These are phyloP conservation scores for Sympetrum striolatum DNA, from an alignment of 2,888 invertebrate genomes.

Conservation along the genomic window DNA sequence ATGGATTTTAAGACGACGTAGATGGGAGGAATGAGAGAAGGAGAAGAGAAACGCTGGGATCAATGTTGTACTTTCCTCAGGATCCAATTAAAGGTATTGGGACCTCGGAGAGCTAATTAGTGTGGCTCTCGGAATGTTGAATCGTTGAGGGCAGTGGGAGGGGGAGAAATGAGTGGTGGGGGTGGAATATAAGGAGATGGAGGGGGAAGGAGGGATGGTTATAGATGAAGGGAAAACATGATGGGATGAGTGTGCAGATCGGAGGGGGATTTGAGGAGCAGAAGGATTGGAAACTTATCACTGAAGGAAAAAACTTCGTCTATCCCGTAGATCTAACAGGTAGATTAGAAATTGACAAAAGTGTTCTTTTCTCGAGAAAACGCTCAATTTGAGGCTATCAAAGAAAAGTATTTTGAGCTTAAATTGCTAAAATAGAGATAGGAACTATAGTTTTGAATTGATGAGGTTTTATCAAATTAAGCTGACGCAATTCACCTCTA, in stretches of 20 bases:
- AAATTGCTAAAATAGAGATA: no score
- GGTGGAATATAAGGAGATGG: not conserved
- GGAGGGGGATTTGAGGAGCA: not conserved
- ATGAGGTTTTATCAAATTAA: no score
- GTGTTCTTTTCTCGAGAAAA: no score
- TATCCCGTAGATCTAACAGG: no score
- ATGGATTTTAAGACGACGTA: not conserved
- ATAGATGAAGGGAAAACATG: not conserved
- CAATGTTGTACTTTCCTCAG: constrained; percentile 45
- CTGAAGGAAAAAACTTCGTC: no score
- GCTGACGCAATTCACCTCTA: no score
- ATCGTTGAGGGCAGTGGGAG: not conserved
- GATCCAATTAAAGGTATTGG: constrained; percentile 46
- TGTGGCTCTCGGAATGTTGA: constrained; percentile 43
- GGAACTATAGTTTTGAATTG: no score
- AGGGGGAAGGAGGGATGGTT: not conserved
- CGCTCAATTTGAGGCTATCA: no score
- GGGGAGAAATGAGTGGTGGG: not conserved
- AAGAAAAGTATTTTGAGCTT: no score
- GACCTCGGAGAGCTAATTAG: constrained; percentile 44
- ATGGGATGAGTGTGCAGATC: not conserved
- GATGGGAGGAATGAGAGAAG: not conserved
- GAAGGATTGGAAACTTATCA: not conserved
- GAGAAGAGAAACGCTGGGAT: not conserved
- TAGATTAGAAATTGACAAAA: no score